Conservation (phyloP, 2,797 vertebrate species). For the Platyrinchus mystaceus region DNA sequence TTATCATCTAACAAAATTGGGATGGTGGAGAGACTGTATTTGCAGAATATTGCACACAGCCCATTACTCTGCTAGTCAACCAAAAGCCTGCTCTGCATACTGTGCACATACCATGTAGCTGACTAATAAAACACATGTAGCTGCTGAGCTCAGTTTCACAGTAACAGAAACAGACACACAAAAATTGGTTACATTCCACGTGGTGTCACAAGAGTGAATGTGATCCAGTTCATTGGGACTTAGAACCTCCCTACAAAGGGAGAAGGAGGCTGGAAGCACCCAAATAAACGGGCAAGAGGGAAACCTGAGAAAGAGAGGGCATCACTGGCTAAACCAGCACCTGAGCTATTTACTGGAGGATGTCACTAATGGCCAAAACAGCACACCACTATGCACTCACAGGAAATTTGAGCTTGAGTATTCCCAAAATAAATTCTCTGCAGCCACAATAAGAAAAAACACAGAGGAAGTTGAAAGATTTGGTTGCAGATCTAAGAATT, state of each 20-base stretch:
- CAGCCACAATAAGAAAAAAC: not conserved
- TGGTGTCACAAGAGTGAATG: not conserved
- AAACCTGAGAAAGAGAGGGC: constrained; percentile 19
- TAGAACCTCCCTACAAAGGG: not conserved
- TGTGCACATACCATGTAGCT: not conserved
- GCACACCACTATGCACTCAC: not conserved
- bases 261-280: constrained; percentile 1
- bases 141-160: not conserved
- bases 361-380: not conserved
- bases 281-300: constrained; percentile 1
- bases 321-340: not conserved
- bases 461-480: not conserved
- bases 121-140: not conserved
- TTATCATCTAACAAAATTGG: not conserved
- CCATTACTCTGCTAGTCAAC: not conserved
- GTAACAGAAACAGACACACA: not conserved
- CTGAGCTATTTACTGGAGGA: not conserved
- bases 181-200: not conserved
- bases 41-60: not conserved
- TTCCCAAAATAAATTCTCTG: not conserved
- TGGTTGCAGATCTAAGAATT: not conserved
- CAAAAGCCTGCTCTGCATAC: not conserved
- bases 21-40: not conserved
- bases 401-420: not conserved
- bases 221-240: not conserved